A percentile compares a stretch with the other conserved stretches of the same genome.
Evolutionary conservation across 2,113 vertebrate genomes (phyloP).

Genomic region (Leptobrachium leishanense): DNA sequence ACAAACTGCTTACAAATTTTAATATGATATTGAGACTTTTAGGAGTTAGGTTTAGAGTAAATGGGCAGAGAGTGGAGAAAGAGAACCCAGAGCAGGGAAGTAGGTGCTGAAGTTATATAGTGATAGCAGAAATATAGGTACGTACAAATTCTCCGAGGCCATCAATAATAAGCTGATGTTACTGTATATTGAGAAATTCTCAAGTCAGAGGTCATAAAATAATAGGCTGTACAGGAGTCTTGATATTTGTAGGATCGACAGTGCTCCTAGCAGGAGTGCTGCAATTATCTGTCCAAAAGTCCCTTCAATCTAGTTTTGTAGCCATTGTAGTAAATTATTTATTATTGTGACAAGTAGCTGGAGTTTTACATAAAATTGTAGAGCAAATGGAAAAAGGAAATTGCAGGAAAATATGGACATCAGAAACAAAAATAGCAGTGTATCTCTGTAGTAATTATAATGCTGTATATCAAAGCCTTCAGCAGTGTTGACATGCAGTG

Average conservation of each 20-base stretch:
- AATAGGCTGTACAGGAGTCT: conserved; percentile 15
- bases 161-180: conserved; percentile 8
- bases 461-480: too few relatives aligned
- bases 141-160: background rate
- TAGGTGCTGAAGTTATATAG: background rate
- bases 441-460: too few relatives aligned
- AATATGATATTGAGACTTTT: too few relatives aligned
- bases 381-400: background rate
- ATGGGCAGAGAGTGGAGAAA: too few relatives aligned
- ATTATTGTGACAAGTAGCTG: conserved; percentile 12
- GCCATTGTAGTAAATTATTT: conserved; percentile 13
- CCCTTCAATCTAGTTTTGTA: conserved; percentile 12
- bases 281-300: conserved; percentile 18
- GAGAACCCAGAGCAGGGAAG: background rate
- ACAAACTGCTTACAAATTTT: too few relatives aligned
- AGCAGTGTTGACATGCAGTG: too few relatives aligned
- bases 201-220: conserved; percentile 16
- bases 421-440: too few relatives aligned
- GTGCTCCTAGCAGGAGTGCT: conserved; percentile 13
- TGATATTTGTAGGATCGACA: conserved; percentile 14
- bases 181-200: background rate
- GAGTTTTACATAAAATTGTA: conserved; percentile 10
- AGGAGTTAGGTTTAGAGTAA: too few relatives aligned
- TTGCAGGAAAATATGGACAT: background rate
- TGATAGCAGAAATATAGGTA: background rate